Evolutionary conservation across 2,888 invertebrate species (phyloP), one percentile per base, ranked within the genome.

Genomic region (Anagyrus pseudococci): DNA sequence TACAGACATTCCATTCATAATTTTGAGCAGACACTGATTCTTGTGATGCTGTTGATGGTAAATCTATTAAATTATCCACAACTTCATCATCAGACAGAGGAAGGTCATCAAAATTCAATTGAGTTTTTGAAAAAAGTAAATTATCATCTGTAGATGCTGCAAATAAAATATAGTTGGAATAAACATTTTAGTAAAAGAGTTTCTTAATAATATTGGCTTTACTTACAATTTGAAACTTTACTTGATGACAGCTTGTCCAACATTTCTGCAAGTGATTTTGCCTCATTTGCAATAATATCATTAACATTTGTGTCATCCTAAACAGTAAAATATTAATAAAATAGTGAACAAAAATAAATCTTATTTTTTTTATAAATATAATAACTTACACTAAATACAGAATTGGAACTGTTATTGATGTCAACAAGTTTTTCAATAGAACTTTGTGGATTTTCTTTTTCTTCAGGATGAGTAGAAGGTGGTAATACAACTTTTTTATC

Each of bases 61-160:
- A 68, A 40, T 76, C 77, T 49, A 79, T 79, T 44, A 79, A 69
- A 69, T 78, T 72, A 48, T 73, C 71, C 33, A 72, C 70, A 23
- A 58, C 25, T 55, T 77, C 77, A 60, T 75, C 75, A 57, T 79
- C 78, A 43, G 74, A 78, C 25, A 67, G 69, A 33, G 77, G 76
- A 58, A 76, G 62, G 37, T 72, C 52, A 44, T 75, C 73, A 47
- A 75, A 77, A 37, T 72, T 72, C 70, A 74, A 71, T 19, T 66
- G 64, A 23, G 68, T 67, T 64, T 72, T 72, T 43, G 57, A 73
- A 22, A 71, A 70, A n/a, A 78, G 46, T 13, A 77, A 67, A 62
- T 78, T 76, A 48, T 75, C 74, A 3, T 58, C 64, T 58, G 58
- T 68, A 44, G 67, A 69, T 55, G 44, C 47, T 58, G 26, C 20